Percentiles rank a stretch among this genome's conserved stretches.
These are phyloP conservation scores for Typhlichthys eigenmanni DNA, from an alignment of 2,797 vertebrate genomes.

Conservation along the genomic window DNA sequence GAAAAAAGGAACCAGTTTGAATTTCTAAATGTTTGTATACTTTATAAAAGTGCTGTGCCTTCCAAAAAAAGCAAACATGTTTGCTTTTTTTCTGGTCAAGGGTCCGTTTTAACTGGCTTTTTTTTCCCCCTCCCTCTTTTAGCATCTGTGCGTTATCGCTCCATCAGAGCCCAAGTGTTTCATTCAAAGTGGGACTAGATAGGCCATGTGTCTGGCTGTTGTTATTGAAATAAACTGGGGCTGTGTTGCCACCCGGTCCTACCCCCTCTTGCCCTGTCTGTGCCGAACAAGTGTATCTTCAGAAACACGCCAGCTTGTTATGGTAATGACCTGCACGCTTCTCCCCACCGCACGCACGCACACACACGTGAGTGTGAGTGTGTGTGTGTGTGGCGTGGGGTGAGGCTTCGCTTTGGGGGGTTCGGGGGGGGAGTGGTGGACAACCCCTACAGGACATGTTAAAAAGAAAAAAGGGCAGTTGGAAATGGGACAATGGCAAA, in stretches of 20 bases:
- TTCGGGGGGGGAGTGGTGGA: conserved; percentile 2
- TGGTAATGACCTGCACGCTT: conserved; percentile 89
- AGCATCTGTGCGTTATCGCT: conserved; percentile 80
- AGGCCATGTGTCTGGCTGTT: conserved; percentile 79
- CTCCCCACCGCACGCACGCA: conserved; percentile 37
- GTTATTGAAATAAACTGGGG: conserved; percentile 84
- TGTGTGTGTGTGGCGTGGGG: conserved; percentile 34
- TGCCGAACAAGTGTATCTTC: conserved; percentile 92
- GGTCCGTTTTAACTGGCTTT: conserved; percentile 40
- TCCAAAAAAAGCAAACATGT: too few species aligned
- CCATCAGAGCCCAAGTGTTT: conserved; percentile 78
- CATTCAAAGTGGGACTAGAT: conserved; percentile 78
- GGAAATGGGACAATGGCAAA: conserved; percentile 42
- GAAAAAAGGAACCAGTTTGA: too few species aligned
- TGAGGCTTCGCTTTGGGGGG: conserved; percentile 50
- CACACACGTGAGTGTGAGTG: conserved; percentile 17
- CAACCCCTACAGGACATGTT: conserved; percentile 49
- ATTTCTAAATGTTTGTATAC: too few species aligned
- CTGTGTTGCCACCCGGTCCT: conserved; percentile 48
- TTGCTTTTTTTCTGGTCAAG: conserved; percentile 45
- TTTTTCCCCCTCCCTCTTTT: conserved; percentile 27
- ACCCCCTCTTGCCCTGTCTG: conserved; percentile 65
- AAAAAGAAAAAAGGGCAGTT: conserved; percentile 40
- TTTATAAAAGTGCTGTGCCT: too few species aligned
- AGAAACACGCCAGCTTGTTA: conserved; percentile 91